Conservation (phyloP, 2,113 vertebrate genomes). For the Sinocyclocheilus rhinocerous region DNA sequence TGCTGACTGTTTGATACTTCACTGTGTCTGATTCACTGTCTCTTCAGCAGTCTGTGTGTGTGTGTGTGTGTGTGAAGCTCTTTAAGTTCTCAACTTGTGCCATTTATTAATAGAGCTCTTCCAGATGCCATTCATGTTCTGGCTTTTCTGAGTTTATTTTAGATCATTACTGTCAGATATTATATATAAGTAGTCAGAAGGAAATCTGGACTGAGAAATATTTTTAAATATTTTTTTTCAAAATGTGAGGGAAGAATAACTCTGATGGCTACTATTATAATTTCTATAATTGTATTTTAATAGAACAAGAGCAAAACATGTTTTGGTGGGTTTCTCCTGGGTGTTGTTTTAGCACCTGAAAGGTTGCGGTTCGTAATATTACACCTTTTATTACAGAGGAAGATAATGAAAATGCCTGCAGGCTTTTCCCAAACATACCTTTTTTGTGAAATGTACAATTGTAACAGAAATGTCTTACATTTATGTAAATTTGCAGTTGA, state of each 20-base stretch:
- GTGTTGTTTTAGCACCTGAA: neutral
- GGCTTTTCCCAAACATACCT: neutral
- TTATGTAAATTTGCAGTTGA: neutral
- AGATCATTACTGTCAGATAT: neutral
- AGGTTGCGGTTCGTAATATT: neutral
- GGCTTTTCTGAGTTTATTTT: neutral
- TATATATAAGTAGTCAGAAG: neutral
- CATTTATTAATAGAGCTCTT: neutral
- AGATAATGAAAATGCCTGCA: neutral
- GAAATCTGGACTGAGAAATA: neutral
- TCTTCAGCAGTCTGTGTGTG: neutral
- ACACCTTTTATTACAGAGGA: neutral
- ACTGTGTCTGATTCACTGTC: neutral
- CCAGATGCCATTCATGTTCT: neutral
- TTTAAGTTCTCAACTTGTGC: constrained; percentile 4
- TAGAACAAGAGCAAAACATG: neutral
- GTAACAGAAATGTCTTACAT: neutral
- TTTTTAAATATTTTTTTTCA: neutral
- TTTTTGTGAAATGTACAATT: neutral
- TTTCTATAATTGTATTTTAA: neutral
- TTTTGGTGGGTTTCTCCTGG: neutral
- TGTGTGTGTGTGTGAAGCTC: neutral
- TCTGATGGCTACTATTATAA: neutral
- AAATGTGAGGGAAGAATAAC: neutral
- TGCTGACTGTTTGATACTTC: neutral